Base-by-base conservation (phyloP, 1,140 invertebrate genomes). In the Marisa cornuarietis region DNA sequence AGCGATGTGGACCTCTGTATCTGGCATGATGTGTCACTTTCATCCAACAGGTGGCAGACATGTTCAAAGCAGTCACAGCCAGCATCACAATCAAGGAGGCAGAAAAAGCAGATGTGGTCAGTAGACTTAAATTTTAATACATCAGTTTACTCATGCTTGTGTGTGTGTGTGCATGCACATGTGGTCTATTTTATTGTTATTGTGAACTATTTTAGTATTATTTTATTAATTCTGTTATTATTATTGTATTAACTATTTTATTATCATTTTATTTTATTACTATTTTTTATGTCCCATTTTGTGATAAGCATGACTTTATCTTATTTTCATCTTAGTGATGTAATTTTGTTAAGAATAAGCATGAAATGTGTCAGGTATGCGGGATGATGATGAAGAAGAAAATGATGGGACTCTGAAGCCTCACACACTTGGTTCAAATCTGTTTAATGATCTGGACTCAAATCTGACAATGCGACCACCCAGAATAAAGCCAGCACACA, bases 401-500 rank as follows among this genome's bases (percentile, higher is more conserved):
- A 78, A 78, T 24, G 81, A 82, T 14, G 69, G 71, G 0, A 63
- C 62, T 52, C 61, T 54, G 58, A 66, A 51, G 42, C 62, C 71
- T 31, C 72, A 71, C n/a, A 76, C 71, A 62, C 26, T 66, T 66
- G 52, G 73, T 54, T 73, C 51, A 3, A 81, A 83, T 16, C 81
- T 82, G 11, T 78, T 83, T 42, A 78, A 84, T 69, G 84, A 86
- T 58, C 66, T 83, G 51, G 83, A 83, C n/a, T 82, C 85, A 52
- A 76, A 58, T 18, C 78, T 26, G 24, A 49, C 74, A 18, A 51
- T 78, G 18, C 73, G 74, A n/a, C 71, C 75, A 22, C 83, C 83
- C 10, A 65, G 84, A n/a, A 83, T 85, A 24, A 83, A 86, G 78
- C 84, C 85, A 22, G 85, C 83, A 7, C 83, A 83, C 31, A 79